These are phyloP conservation scores for Archips xylosteana DNA, from an alignment of 2,888 invertebrate species.

Conservation along the genomic window DNA sequence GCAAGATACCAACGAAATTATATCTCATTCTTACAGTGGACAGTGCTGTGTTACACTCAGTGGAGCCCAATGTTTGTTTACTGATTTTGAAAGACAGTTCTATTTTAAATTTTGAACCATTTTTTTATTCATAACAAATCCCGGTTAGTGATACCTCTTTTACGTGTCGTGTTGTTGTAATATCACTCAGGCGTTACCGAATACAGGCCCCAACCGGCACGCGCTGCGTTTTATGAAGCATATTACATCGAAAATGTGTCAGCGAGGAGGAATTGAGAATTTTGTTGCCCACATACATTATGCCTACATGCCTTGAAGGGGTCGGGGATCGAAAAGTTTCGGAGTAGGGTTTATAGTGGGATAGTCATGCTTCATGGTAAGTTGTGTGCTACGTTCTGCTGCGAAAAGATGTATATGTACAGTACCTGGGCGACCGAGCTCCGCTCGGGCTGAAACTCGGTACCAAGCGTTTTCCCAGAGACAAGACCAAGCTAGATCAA, in stretches of 20 bases:
- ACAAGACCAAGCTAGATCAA: no score
- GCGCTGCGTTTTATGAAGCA: constrained; percentile 52
- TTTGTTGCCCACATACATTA: constrained; percentile 18
- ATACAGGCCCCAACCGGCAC: constrained; percentile 35
- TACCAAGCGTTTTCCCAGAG: no score
- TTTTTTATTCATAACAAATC: no score
- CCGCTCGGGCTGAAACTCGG: no score
- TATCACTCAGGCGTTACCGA: not conserved
- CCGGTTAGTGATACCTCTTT: not conserved
- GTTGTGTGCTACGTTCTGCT: not conserved
- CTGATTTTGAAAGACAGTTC: no score
- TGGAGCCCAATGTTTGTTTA: no score
- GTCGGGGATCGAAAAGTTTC: not conserved
- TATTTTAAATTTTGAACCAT: no score
- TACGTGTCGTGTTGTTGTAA: not conserved
- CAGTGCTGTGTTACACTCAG: no score
- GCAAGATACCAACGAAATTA: no score
- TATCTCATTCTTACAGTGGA: no score
- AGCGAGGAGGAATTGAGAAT: constrained; percentile 35
- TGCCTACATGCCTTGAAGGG: not conserved
- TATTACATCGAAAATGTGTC: constrained; percentile 47
- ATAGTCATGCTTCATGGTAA: not conserved
- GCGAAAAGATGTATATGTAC: not conserved
- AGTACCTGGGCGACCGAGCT: no score
- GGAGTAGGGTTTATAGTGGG: not conserved